Conservation (phyloP, 2,888 invertebrate species). For the Epistrophe eligans region DNA sequence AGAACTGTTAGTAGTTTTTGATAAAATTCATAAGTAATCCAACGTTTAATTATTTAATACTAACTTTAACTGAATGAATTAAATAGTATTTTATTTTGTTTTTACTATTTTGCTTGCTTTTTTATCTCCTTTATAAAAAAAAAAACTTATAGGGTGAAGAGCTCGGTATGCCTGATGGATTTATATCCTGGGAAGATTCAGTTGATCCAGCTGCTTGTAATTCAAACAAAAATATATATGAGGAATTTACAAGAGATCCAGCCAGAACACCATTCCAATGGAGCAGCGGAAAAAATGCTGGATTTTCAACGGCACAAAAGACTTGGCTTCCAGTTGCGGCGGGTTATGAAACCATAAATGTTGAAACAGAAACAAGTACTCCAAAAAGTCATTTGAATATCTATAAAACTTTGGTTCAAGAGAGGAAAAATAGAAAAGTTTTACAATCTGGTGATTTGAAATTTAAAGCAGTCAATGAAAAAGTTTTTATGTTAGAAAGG, state of each 20-base stretch:
- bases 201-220: slow-evolving; percentile 85
- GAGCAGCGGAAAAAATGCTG: slow-evolving; percentile 82
- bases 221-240: slow-evolving; percentile 85
- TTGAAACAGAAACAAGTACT: slow-evolving; percentile 84
- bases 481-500: slow-evolving; percentile 80
- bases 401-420: slow-evolving; percentile 85
- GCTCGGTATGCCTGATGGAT: slow-evolving; percentile 80
- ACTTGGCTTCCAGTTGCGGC: slow-evolving; percentile 84
- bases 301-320: slow-evolving; percentile 80
- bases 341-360: slow-evolving; percentile 86
- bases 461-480: slow-evolving; percentile 78
- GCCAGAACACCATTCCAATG: slow-evolving; percentile 87
- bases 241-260: slow-evolving; percentile 86
- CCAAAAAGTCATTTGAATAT: slow-evolving; percentile 86
- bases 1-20: no score
- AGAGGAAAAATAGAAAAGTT: slow-evolving; percentile 78
- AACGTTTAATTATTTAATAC: no score
- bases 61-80: no score
- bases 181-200: slow-evolving; percentile 85
- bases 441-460: slow-evolving; percentile 79
- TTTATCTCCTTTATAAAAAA: background rate
- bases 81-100: no score
- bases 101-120: background rate
- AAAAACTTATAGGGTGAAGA: slow-evolving; percentile 76
- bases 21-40: no score